These are phyloP conservation scores for Podarcis lilfordi DNA, from an alignment of 2,797 vertebrate genomes.

Conservation along the genomic window DNA sequence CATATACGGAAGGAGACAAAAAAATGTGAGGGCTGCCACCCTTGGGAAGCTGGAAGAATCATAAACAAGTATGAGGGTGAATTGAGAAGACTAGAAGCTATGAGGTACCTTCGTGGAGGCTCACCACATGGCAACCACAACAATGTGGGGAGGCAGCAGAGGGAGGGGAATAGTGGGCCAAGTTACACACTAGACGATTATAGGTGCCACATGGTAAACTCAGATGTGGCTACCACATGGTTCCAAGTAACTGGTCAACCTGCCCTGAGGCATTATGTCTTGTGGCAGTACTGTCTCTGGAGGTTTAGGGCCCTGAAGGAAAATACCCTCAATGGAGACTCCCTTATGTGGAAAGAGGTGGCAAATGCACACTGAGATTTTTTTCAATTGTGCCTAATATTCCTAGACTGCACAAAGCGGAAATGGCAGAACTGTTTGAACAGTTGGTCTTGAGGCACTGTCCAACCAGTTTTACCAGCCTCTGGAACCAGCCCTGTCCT, in stretches of 20 bases:
- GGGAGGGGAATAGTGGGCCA: not conserved
- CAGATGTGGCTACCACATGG: not conserved
- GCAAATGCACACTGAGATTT: not conserved
- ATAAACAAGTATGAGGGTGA: not conserved
- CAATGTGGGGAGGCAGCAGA: not conserved
- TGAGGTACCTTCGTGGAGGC: not conserved
- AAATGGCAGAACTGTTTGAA: not conserved
- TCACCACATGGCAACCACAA: not conserved
- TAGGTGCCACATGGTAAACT: not conserved
- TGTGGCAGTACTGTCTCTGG: not conserved
- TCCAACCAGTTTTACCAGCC: not conserved
- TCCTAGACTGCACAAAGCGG: not conserved
- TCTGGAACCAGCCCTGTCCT: not conserved
- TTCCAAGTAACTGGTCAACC: not conserved
- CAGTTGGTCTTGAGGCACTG: not conserved
- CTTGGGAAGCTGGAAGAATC: not conserved
- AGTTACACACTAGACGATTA: not conserved
- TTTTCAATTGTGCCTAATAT: not conserved
- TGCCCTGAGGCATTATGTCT: not conserved
- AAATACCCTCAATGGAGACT: not conserved
- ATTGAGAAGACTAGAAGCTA: not conserved
- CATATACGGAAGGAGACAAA: not conserved
- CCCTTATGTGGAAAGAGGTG: not conserved
- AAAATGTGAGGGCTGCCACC: not conserved
- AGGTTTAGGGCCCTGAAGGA: not conserved